Percentiles rank a stretch among this genome's conserved stretches.
phyloP scores from a whole-genome alignment of 2,888 invertebrate genomes.

The Tuberolachnus salignus region DNA sequence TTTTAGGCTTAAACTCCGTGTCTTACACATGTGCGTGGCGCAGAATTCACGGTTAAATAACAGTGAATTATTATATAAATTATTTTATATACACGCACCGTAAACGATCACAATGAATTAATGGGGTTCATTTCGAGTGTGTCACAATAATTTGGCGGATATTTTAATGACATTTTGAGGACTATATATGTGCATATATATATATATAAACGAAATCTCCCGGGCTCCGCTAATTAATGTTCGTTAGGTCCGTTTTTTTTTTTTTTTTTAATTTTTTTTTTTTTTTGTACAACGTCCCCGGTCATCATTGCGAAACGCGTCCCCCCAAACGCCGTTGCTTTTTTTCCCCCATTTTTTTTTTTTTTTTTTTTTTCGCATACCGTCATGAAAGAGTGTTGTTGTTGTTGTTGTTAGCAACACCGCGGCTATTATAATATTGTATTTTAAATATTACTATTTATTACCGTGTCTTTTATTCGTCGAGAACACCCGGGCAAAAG shows the following conservation, averaged over 20 bases:
- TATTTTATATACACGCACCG: too few species aligned
- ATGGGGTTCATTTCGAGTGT: constrained; percentile 1
- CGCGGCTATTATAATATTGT: not conserved
- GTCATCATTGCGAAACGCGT: constrained; percentile 16
- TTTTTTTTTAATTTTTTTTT: not conserved
- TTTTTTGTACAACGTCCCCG: not conserved
- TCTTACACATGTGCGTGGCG: too few species aligned
- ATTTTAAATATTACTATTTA: not conserved
- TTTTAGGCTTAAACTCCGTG: too few species aligned
- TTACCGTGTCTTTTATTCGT: constrained; percentile 38
- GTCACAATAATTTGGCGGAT: not conserved
- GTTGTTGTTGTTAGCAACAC: not conserved
- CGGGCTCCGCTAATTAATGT: constrained; percentile 26
- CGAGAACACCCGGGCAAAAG: constrained; percentile 38
- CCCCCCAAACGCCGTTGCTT: constrained; percentile 13
- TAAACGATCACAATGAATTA: not conserved
- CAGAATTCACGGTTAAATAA: too few species aligned
- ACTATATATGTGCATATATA: too few species aligned
- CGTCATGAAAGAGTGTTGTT: not conserved
- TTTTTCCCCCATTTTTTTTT: not conserved
- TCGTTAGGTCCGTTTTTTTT: constrained; percentile 30
- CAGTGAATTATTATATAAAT: too few species aligned
- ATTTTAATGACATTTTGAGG: constrained; percentile 32
- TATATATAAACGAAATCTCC: not conserved
- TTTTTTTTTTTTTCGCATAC: not conserved